These are phyloP conservation scores for Percina caprodes DNA, from an alignment of 2,113 vertebrate genomes.

Conservation along the genomic window DNA sequence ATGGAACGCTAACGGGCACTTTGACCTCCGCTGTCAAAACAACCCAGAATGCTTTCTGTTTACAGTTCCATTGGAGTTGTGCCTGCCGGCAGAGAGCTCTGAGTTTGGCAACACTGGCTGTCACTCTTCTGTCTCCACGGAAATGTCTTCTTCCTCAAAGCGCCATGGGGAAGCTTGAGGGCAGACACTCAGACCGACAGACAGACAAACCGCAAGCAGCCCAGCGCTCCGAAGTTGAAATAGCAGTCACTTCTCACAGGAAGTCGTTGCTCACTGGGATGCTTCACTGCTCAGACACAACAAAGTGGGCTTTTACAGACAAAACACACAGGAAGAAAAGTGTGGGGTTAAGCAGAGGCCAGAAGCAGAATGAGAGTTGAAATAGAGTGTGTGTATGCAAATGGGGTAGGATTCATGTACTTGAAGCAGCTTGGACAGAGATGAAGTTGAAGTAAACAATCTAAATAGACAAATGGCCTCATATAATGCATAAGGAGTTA, in stretches of 20 bases:
- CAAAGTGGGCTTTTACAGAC: slow-evolving; percentile 71
- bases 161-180: slow-evolving; percentile 61
- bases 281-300: slow-evolving; percentile 78
- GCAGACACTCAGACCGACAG: slow-evolving; percentile 68
- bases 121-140: slow-evolving; percentile 66
- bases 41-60: slow-evolving; percentile 45
- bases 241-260: slow-evolving; percentile 76
- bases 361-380: slow-evolving; percentile 50
- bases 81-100: slow-evolving; percentile 35
- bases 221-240: slow-evolving; percentile 63
- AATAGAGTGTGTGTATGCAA: slow-evolving; percentile 61
- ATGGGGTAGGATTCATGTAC: slow-evolving; percentile 43
- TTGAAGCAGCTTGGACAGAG: slow-evolving; percentile 25
- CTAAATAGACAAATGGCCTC: slow-evolving; percentile 11
- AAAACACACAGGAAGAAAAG: slow-evolving; percentile 65
- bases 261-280: slow-evolving; percentile 73
- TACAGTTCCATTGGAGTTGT: slow-evolving; percentile 39
- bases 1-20: slow-evolving; percentile 26
- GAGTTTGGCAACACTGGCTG: slow-evolving; percentile 59
- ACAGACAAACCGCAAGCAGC: slow-evolving; percentile 74
- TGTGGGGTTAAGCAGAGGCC: slow-evolving; percentile 67
- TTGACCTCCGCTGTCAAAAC: slow-evolving; percentile 50
- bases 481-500: slow-evolving; percentile 26
- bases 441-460: slow-evolving; percentile 48
- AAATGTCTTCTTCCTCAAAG: slow-evolving; percentile 73